phyloP scores from a whole-genome alignment of 1,140 invertebrate species.

The Cherax quadricarinatus region DNA sequence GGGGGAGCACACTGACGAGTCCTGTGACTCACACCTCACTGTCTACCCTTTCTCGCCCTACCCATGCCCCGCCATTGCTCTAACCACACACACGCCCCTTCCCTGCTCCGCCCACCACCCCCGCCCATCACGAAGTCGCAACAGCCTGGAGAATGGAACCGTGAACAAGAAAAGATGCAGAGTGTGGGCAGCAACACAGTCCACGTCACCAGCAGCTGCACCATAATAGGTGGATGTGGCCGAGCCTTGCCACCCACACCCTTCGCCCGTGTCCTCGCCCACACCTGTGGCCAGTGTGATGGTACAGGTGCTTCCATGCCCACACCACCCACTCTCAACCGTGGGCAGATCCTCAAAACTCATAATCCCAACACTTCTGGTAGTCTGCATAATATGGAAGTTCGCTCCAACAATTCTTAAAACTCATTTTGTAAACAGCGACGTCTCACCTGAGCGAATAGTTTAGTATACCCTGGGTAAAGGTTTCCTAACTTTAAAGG shows the following conservation, averaged over 20 bases:
- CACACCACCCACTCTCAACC: not conserved
- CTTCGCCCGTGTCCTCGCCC: constrained; percentile 4
- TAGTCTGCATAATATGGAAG: too few relatives aligned
- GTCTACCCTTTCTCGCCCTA: not conserved
- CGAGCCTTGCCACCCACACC: not conserved
- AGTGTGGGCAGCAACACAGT: not conserved
- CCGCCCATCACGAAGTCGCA: not conserved
- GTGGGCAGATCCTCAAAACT: too few relatives aligned
- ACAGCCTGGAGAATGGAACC: not conserved
- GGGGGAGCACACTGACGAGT: not conserved
- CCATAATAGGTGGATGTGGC: not conserved
- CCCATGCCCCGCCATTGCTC: not conserved
- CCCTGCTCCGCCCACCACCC: not conserved
- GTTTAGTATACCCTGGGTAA: too few relatives aligned
- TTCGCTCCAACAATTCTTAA: too few relatives aligned
- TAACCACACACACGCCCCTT: not conserved
- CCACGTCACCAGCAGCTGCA: not conserved
- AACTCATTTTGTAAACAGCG: too few relatives aligned
- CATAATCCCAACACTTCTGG: too few relatives aligned
- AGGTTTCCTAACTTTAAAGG: too few relatives aligned
- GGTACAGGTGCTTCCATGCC: not conserved
- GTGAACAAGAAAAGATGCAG: not conserved
- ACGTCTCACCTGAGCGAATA: too few relatives aligned
- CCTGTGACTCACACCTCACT: constrained; percentile 1
- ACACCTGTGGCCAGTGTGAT: not conserved